Evolutionary conservation across 2,888 invertebrate species (phyloP).

Genomic region (Geotrupes spiniger): DNA sequence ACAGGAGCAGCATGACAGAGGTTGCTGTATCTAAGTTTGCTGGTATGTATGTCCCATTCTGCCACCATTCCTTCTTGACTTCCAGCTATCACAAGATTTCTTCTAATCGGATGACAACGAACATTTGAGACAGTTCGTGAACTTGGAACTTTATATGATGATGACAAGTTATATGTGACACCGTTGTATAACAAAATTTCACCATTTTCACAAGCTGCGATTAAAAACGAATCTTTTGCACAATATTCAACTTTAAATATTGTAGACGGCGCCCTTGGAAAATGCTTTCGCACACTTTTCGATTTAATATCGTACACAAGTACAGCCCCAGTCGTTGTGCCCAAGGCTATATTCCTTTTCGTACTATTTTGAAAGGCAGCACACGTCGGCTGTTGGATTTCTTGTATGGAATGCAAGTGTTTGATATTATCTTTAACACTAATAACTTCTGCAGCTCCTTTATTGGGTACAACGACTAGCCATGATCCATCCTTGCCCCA

Average conservation of each 20-base stretch:
- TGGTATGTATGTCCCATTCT: conserved; percentile 46
- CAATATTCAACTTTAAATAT: conserved; percentile 42
- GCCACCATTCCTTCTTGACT: conserved; percentile 46
- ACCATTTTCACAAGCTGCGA: conserved; percentile 43
- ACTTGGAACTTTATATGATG: conserved; percentile 41
- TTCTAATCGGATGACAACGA: conserved; percentile 39
- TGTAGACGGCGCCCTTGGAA: conserved; percentile 34
- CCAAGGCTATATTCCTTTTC: conserved; percentile 41
- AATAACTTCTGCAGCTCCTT: conserved; percentile 44
- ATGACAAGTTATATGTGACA: conserved; percentile 36
- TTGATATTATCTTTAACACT: conserved; percentile 42
- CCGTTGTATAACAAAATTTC: conserved; percentile 42
- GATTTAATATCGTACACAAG: conserved; percentile 46
- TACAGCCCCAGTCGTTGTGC: conserved; percentile 42
- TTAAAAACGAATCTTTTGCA: conserved; percentile 43
- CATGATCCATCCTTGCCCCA: conserved; percentile 48
- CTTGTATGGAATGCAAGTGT: conserved; percentile 40
- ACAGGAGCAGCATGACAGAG: conserved; percentile 57
- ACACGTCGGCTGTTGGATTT: conserved; percentile 43
- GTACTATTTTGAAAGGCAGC: conserved; percentile 45
- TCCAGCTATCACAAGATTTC: conserved; percentile 41
- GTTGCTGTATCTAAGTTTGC: conserved; percentile 35
- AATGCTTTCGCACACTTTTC: conserved; percentile 38
- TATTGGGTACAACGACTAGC: conserved; percentile 43
- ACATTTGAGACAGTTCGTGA: conserved; percentile 41